Percentiles rank a stretch among this genome's conserved stretches.
phyloP scores from a whole-genome alignment of 2,797 vertebrate species.

The Coilia nasus region DNA sequence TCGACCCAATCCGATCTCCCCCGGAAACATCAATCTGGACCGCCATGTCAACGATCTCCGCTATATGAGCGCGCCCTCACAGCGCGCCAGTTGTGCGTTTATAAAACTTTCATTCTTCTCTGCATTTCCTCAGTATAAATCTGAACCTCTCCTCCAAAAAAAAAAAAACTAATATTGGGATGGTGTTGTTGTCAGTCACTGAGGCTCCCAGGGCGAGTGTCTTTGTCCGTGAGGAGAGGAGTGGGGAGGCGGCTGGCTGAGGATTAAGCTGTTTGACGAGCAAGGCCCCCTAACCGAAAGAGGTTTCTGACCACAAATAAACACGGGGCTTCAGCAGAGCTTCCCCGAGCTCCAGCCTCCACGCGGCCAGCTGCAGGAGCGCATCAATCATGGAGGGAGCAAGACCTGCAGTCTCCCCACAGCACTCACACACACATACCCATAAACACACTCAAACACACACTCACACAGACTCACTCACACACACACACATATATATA shows the following conservation, averaged over 20 bases:
- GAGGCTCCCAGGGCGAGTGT: neutral
- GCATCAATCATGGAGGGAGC: conserved; percentile 73
- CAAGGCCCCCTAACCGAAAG: conserved; percentile 59
- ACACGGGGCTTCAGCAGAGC: conserved; percentile 64
- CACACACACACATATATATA: neutral
- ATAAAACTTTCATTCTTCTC: conserved; percentile 14
- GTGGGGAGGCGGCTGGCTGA: conserved; percentile 62
- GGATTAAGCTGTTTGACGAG: conserved; percentile 75
- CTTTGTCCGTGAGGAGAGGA: conserved; percentile 33
- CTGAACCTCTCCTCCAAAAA: neutral
- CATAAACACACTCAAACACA: conserved; percentile 22
- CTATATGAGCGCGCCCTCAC: neutral
- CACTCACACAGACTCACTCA: conserved; percentile 17
- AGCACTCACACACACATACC: conserved; percentile 47
- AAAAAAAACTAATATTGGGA: neutral
- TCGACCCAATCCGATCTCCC: neutral
- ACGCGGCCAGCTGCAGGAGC: conserved; percentile 68
- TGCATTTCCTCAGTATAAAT: neutral
- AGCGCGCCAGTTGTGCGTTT: neutral
- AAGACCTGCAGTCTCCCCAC: conserved; percentile 51
- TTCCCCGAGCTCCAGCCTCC: conserved; percentile 64
- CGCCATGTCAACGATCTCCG: conserved; percentile 7
- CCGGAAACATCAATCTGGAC: conserved; percentile 5
- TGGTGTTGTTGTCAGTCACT: neutral
- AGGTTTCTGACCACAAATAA: conserved; percentile 75